Base-by-base conservation (phyloP, 2,797 vertebrate species). In the Poecilia gillii region DNA sequence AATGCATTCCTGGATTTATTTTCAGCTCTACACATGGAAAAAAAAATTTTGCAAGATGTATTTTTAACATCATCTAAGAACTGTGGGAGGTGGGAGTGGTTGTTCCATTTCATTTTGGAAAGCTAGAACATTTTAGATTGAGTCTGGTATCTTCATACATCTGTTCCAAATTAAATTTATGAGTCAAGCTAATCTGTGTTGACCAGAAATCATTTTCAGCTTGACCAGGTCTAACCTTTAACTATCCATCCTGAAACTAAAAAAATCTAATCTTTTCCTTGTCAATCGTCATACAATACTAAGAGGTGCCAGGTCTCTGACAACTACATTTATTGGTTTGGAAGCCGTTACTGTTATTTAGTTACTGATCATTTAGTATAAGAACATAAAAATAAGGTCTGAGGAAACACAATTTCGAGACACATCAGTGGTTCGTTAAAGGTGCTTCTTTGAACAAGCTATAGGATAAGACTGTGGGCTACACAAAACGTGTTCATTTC, bases 1-100 rank as follows among this genome's bases (percentile, higher is more conserved):
- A 74, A 79, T 45, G 13, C 59, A 45, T 70, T 81, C 36, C 36
- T 59, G 18, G 31, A 53, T 45, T 64, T 81, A 20, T 18, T 31
- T 14, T 74, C 59, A n/a, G 31, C 47, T 59, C 13, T 28, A 39
- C 70, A 51, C 18, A 8, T 55, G 1, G 55, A 87, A 70, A 8
- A 45, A 46, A 68, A 51, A 9, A 41, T 31, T 31, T 16, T 41
- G 39, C 39, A 3, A 25, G 6, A 72, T 66, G 20, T 64, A 73
- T 68, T 80, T 74, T 53, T 46, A n/a, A 20, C 9, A 53, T 14
- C 28, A 18, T 3, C 49, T 18, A 68, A 74, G 23, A 45, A 18
- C 62, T 75, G 62, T 33, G 39, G 36, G 72, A 66, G 25, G 23
- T 47, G 45, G n/a, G 39, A 70, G 16, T 53, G 6, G 14, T n/a